Evolutionary conservation across 2,113 vertebrate species (phyloP).

Genomic region (Siniperca chuatsi): DNA sequence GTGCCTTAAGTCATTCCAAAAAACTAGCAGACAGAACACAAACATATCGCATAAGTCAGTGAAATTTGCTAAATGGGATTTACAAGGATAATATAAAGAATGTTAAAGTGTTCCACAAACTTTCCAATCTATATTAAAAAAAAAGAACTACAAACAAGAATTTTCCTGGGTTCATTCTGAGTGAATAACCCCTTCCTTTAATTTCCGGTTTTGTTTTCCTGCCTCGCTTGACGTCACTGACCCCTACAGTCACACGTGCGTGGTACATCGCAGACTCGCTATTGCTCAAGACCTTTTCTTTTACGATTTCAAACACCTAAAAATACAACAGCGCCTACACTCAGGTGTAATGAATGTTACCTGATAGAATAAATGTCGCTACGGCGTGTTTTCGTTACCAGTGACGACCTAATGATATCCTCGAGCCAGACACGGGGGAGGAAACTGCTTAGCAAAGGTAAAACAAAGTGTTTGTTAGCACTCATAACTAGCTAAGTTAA

Average conservation of each 20-base stretch:
- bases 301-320: neutral
- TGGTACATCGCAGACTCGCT: neutral
- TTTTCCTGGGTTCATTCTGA: neutral
- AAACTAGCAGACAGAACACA: neutral
- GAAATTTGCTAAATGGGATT: neutral
- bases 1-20: too few relatives aligned
- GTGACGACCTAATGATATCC: neutral
- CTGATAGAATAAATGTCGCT: neutral
- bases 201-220: neutral
- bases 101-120: neutral
- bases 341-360: neutral
- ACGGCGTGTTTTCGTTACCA: too few relatives aligned
- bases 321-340: neutral
- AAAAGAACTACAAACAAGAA: neutral
- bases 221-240: slow-evolving; percentile 17
- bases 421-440: neutral
- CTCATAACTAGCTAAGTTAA: neutral
- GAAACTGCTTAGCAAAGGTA: neutral
- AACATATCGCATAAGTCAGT: neutral
- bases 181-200: neutral
- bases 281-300: too few relatives aligned
- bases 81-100: neutral
- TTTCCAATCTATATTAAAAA: neutral
- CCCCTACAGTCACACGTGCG: neutral
- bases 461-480: neutral